Evolutionary conservation across 2,888 invertebrate genomes (phyloP).

Genomic region (Blastobasis adustella): DNA sequence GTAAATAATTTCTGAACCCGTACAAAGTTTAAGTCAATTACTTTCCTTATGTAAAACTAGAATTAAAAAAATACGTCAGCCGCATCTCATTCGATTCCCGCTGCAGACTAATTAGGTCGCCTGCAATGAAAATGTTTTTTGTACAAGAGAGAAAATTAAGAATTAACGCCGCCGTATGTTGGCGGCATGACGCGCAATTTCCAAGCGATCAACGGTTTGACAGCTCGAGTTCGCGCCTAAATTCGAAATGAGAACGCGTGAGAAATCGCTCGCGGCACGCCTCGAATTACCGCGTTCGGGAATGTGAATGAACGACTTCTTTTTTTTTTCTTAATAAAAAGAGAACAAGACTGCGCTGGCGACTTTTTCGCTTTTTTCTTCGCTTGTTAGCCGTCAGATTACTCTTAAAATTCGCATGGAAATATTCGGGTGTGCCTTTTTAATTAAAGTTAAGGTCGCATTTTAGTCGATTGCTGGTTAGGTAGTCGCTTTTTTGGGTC

Average conservation of each 20-base stretch:
- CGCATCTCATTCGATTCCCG: too few species aligned
- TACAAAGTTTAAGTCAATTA: too few species aligned
- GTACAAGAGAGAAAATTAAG: too few species aligned
- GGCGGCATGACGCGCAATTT: not conserved
- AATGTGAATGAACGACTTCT: conserved; percentile 47
- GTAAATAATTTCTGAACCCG: too few species aligned
- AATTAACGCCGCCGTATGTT: not conserved
- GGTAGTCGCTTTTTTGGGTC: too few species aligned
- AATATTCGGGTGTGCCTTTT: conserved; percentile 4
- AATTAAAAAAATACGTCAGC: too few species aligned
- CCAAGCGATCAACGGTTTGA: conserved; percentile 16
- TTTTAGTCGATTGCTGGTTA: not conserved
- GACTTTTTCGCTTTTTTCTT: conserved; percentile 21
- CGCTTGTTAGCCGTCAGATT: conserved; percentile 21
- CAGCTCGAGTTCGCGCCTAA: conserved; percentile 53
- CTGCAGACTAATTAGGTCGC: too few species aligned
- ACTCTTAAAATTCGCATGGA: conserved; percentile 1
- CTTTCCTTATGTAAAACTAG: too few species aligned
- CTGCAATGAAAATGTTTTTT: too few species aligned
- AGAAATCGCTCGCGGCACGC: conserved; percentile 50
- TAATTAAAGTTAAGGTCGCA: not conserved
- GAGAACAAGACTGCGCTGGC: conserved; percentile 21
- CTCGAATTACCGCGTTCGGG: conserved; percentile 47
- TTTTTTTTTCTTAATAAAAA: conserved; percentile 5
- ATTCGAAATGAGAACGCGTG: conserved; percentile 61